Base-by-base conservation (phyloP, 2,113 vertebrate species). In the Epinephelus cyanopodus region DNA sequence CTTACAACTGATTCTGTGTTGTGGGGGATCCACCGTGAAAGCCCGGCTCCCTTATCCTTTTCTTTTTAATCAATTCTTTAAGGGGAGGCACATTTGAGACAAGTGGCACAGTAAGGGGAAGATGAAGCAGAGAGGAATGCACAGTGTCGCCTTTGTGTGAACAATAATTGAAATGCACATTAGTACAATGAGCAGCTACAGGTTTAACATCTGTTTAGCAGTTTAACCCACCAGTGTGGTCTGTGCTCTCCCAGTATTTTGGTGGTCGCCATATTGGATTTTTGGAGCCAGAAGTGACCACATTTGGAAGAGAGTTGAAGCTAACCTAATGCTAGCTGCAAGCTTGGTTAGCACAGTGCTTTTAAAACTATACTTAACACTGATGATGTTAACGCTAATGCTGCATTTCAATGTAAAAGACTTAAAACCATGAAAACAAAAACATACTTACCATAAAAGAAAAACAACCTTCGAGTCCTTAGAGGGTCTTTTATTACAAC, bases 1-100 rank as follows among this genome's bases (percentile, higher is more conserved):
- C 48, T 50, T 66, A 74, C 54, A 73, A 72, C 11, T 58, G 13
- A 60, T 42, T 29, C 42, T 15, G 19, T 81, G 72, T 65, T 71
- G 48, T 25, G 33, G 48, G 14, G 48, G 37, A 21, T 56, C 25
- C 9, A 11, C 4, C 0, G 2, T 45, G 56, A 74, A 39, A 58
- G 47, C 25, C 0, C 5, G 10, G 17, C 57, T 21, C 27, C 21
- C 50, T 70, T 39, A 47, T 25, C 50, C 65, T 65, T 72, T 39
- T 25, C 37, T 25, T 47, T 75, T 21, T 13, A 58, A 71, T 71
- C 17, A 39, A 0, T 75, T 75, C 10, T 69, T 63, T 17, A 56
- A 27, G 27, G 29, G n/a, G 60, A 65, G 11, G 52, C 57, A 25
- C 15, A 52, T 64, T 64, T 11, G 6, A 58, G 52, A 52, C 6